These are phyloP conservation scores for Propithecus coquereli DNA, from an alignment of 2,113 vertebrate genomes.

Conservation along the genomic window DNA sequence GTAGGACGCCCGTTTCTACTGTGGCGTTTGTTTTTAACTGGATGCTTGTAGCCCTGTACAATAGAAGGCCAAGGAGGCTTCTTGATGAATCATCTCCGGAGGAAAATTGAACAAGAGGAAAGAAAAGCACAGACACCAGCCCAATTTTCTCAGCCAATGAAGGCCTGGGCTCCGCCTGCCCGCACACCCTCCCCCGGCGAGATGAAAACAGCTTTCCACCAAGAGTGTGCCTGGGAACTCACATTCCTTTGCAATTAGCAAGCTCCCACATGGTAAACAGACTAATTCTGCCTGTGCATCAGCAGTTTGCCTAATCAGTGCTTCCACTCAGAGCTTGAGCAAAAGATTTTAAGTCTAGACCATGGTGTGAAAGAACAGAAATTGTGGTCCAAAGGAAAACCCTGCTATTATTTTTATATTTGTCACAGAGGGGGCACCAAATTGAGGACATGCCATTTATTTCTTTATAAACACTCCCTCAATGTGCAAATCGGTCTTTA, in stretches of 20 bases:
- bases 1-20: background rate
- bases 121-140: background rate
- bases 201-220: background rate
- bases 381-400: conserved; percentile 4
- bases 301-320: conserved; percentile 67
- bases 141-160: background rate
- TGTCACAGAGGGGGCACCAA: background rate
- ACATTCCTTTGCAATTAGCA: conserved; percentile 53
- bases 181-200: background rate
- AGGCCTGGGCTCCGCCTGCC: background rate
- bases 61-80: background rate
- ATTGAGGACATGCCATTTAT: background rate
- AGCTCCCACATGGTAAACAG: conserved; percentile 40
- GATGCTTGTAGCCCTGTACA: background rate
- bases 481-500: background rate
- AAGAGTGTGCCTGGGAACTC: background rate
- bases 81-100: background rate
- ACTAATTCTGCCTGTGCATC: conserved; percentile 28
- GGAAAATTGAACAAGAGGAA: background rate
- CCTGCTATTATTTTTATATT: background rate
- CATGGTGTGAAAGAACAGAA: background rate
- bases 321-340: conserved; percentile 24
- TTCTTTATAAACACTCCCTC: conserved; percentile 11
- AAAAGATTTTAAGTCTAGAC: conserved; percentile 41
- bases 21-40: background rate